Evolutionary conservation across 2,888 invertebrate species (phyloP).

Genomic region (Cataglyphis livida): DNA sequence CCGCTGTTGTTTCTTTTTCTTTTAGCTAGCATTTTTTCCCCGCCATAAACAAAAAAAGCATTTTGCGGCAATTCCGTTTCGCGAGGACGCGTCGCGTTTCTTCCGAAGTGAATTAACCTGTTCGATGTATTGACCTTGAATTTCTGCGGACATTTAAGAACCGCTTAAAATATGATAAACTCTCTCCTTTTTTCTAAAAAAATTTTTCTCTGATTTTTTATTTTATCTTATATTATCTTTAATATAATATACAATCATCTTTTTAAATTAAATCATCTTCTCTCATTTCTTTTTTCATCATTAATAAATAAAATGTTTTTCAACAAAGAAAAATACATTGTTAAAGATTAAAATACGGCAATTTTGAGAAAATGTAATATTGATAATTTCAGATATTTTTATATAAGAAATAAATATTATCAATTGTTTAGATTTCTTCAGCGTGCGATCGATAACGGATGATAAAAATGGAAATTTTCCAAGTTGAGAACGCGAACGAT

Average conservation of each 20-base stretch:
- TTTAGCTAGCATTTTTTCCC: background rate
- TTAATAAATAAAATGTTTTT: background rate
- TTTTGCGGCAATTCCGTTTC: background rate
- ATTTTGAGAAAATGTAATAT: background rate
- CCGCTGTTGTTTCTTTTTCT: constrained; percentile 8
- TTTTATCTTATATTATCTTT: background rate
- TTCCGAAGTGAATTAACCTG: constrained; percentile 30
- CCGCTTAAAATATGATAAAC: background rate
- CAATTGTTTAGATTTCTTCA: background rate
- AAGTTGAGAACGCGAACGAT: constrained; percentile 48
- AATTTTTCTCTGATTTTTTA: background rate
- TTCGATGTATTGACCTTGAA: constrained; percentile 32
- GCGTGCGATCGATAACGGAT: constrained; percentile 23
- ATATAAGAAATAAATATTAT: background rate
- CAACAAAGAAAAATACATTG: background rate
- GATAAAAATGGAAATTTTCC: constrained; percentile 63
- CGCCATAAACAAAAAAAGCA: constrained; percentile 11
- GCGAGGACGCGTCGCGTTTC: background rate
- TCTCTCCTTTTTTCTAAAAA: background rate
- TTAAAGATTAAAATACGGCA: background rate
- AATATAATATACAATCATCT: too few relatives aligned
- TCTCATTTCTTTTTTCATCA: background rate
- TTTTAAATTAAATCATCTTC: background rate
- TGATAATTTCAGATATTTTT: background rate
- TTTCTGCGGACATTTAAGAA: background rate